Evolutionary conservation across 2,797 vertebrate genomes (phyloP), one percentile per base, ranked within the genome.

Genomic region (Lateolabrax maculatus): DNA sequence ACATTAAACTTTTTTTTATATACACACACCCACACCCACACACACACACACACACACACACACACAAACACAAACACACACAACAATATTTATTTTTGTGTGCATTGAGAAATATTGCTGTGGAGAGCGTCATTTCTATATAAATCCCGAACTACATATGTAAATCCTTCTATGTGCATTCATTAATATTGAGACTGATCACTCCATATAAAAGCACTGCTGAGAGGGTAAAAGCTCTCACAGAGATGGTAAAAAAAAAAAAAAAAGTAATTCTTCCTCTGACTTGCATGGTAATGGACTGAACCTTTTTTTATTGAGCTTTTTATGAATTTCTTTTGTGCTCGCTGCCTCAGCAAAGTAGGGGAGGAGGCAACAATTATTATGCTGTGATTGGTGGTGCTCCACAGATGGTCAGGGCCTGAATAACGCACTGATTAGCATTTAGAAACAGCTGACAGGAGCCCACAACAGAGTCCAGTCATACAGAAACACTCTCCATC

Each of bases 381-480:
- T 51, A 48, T 31, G 34, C 37, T 51, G 29, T 9, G 36, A 67
- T 53, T 63, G 31, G 64, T 31, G 41, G 41, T 64, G 61, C 43
- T 72, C 43, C 53, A 79, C 39, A 74, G 39, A 81, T 62, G 79
- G 60, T 78, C 29, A 65, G 53, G 6, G 41, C 18, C 36, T 67
- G 69, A 78, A 60, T 68, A 63, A 71, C 27, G 36, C 9, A 31
- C 53, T 76, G 44, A 80, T 84, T 66, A 77, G 75, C 70, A 83
- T 81, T 82, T 52, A 56, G 43, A 70, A 69, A 52, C 31, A 82
- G 27, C 53, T 69, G 70, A 79, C 27, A 66, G 25, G 25, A 78
- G 48, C 41, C 34, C 55, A 66, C 46, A 48, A 61, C 36, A 43
- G 51, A 74, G 37, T 66, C 62, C 57, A 55, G 43, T 43, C 44